A percentile compares a stretch with the other conserved stretches of the same genome.
These are phyloP conservation scores for Catharus minimus DNA, from an alignment of 2,113 vertebrate species.

Conservation along the genomic window DNA sequence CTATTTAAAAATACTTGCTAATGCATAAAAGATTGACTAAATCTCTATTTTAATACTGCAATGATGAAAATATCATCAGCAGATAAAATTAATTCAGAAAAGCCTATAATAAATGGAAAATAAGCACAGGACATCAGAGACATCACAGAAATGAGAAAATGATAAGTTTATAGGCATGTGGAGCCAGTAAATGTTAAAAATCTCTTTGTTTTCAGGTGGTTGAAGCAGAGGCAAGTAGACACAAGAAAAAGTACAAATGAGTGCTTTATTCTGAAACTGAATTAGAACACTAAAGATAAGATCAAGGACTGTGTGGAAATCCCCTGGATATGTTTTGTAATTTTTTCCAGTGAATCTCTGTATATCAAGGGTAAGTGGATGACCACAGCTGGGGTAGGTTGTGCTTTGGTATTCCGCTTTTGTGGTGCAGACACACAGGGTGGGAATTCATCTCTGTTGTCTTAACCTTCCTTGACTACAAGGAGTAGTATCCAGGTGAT, in stretches of 20 bases:
- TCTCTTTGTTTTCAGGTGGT: constrained; percentile 18
- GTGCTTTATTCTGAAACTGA: constrained; percentile 36
- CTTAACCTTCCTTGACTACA: not conserved
- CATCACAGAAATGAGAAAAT: not conserved
- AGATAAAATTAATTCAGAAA: not conserved
- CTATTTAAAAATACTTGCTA: not conserved
- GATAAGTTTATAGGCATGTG: not conserved
- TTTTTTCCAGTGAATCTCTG: constrained; percentile 28
- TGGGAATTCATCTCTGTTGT: not conserved
- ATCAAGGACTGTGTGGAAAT: constrained; percentile 55
- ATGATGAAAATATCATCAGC: not conserved
- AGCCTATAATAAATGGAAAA: not conserved
- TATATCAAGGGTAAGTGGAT: constrained; percentile 19
- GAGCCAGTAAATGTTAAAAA: not conserved
- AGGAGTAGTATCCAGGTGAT: not conserved
- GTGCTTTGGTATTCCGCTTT: not conserved
- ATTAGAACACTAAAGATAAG: constrained; percentile 46
- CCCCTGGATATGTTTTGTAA: constrained; percentile 36
- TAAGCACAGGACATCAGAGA: not conserved
- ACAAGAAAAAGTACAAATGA: constrained; percentile 55
- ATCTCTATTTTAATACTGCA: not conserved
- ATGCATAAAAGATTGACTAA: not conserved
- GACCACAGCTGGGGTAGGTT: constrained; percentile 14
- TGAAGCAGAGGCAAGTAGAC: constrained; percentile 56
- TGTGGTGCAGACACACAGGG: not conserved